Evolutionary conservation across 2,888 invertebrate species (phyloP).

Genomic region (Cinara cedri): DNA sequence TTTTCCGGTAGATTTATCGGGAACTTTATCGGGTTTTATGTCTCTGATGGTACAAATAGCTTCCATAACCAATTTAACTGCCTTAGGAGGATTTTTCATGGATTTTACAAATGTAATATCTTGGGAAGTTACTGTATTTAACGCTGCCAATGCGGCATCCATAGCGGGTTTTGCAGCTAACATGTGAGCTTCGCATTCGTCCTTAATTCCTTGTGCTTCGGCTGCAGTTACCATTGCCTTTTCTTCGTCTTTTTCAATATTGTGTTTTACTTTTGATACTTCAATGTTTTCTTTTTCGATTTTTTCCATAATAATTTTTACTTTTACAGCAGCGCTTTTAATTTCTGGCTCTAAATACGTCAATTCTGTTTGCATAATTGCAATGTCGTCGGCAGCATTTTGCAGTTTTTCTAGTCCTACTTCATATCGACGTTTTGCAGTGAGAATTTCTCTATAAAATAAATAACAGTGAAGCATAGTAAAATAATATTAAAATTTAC

Average conservation of each 20-base stretch:
- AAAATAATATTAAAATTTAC: neutral
- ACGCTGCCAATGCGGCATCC: slow-evolving; percentile 85
- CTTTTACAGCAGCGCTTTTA: slow-evolving; percentile 78
- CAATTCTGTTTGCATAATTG: slow-evolving; percentile 87
- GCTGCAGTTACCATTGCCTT: slow-evolving; percentile 93
- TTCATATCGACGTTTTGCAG: slow-evolving; percentile 77
- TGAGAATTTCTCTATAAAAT: slow-evolving; percentile 72
- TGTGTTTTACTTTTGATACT: slow-evolving; percentile 82
- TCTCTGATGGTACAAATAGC: slow-evolving; percentile 92
- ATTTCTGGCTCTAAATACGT: slow-evolving; percentile 86
- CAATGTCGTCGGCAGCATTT: slow-evolving; percentile 65
- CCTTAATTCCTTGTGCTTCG: slow-evolving; percentile 93
- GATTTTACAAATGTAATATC: slow-evolving; percentile 87
- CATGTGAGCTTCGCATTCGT: slow-evolving; percentile 95
- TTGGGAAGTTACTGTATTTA: slow-evolving; percentile 84
- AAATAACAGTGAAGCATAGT: neutral
- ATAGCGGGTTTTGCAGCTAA: slow-evolving; percentile 95
- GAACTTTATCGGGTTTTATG: slow-evolving; percentile 85
- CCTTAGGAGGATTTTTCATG: slow-evolving; percentile 94
- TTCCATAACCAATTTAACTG: slow-evolving; percentile 91
- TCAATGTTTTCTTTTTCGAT: slow-evolving; percentile 29
- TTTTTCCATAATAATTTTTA: slow-evolving; percentile 21
- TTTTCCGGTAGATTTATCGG: slow-evolving; percentile 76
- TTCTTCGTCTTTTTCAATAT: slow-evolving; percentile 95
- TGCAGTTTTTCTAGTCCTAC: slow-evolving; percentile 83